phyloP scores from a whole-genome alignment of 2,888 invertebrate species.

The Euphydryas editha region DNA sequence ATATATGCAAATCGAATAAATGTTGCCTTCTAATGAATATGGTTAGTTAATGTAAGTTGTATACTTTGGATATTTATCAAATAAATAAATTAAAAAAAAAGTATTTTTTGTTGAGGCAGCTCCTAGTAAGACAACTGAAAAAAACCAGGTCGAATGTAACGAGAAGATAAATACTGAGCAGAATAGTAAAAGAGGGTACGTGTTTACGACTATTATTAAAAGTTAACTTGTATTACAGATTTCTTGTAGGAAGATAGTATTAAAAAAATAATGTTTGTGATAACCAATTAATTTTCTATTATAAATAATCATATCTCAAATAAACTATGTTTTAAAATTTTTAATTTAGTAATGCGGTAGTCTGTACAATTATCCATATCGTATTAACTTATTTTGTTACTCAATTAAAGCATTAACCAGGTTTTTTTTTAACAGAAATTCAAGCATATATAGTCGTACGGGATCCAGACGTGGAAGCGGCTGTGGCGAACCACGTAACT shows the following conservation, averaged over 20 bases:
- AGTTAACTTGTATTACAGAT: background rate
- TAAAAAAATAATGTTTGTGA: too few relatives aligned
- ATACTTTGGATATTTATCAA: background rate
- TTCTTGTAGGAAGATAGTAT: background rate
- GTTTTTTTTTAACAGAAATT: slow-evolving; percentile 46
- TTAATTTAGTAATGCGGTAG: too few relatives aligned
- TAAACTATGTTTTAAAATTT: too few relatives aligned
- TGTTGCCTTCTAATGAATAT: slow-evolving; percentile 61
- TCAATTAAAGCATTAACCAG: too few relatives aligned
- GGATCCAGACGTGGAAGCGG: slow-evolving; percentile 56
- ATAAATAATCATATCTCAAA: too few relatives aligned
- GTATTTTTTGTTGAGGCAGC: slow-evolving; percentile 53
- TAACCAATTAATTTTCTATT: too few relatives aligned
- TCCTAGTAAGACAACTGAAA: slow-evolving; percentile 61
- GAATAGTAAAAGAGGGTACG: slow-evolving; percentile 52
- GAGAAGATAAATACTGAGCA: slow-evolving; percentile 48
- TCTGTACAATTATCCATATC: too few relatives aligned
- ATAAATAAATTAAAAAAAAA: background rate
- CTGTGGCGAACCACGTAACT: slow-evolving; percentile 61
- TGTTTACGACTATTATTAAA: background rate
- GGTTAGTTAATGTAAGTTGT: slow-evolving; percentile 55
- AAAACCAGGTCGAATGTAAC: slow-evolving; percentile 57
- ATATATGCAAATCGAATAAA: slow-evolving; percentile 52
- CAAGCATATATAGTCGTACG: slow-evolving; percentile 45
- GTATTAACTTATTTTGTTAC: too few relatives aligned